Conservation (phyloP, 2,797 vertebrate species). For the Oreochromis grahami region DNA sequence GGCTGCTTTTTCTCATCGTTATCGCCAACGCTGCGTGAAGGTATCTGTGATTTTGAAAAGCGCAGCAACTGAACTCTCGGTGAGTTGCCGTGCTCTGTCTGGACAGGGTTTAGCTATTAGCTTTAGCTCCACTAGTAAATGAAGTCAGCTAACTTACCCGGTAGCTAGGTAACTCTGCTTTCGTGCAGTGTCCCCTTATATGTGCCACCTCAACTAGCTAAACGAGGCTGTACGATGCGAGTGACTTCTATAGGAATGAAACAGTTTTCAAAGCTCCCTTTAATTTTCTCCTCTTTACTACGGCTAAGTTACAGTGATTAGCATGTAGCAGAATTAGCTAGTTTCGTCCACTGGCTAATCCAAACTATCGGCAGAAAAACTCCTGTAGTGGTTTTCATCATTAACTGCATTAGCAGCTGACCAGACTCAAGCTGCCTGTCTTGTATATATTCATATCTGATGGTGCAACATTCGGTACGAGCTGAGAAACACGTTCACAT, state of each 20-base stretch:
- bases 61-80: conserved; percentile 45
- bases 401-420: not conserved
- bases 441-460: not conserved
- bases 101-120: not conserved
- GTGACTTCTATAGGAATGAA: not conserved
- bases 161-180: not conserved
- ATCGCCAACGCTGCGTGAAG: not conserved
- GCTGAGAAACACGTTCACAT: not conserved
- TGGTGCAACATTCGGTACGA: not conserved
- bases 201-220: not conserved
- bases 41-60: conserved; percentile 14
- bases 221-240: fast-evolving
- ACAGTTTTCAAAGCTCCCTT: not conserved
- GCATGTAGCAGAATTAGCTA: conserved; percentile 16
- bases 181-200: not conserved
- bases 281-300: not conserved
- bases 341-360: conserved; percentile 20
- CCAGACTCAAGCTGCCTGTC: fast-evolving
- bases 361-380: not conserved
- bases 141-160: not conserved
- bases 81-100: conserved; percentile 47
- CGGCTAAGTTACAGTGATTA: conserved; percentile 23
- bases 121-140: not conserved
- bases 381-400: not conserved
- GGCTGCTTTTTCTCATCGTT: not conserved